Percentiles rank a stretch among this genome's conserved stretches.
Conservation (phyloP, 2,113 vertebrate genomes). For the Psophia crepitans region DNA sequence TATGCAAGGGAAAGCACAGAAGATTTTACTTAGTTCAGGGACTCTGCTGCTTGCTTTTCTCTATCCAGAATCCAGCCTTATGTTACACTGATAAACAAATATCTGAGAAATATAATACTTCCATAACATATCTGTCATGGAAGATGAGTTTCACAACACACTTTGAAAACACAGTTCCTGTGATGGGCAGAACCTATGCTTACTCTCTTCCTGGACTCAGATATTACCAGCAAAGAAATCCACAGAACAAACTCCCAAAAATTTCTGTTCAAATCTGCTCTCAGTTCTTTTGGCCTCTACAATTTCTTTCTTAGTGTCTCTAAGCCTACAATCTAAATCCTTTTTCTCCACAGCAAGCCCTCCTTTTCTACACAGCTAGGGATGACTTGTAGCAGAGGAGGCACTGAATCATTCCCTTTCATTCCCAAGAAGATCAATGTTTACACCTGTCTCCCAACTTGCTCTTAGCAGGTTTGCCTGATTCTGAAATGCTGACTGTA, state of each 20-base stretch:
- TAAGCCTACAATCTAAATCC: background rate
- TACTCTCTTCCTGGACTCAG: background rate
- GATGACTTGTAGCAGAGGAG: background rate
- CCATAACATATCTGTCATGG: background rate
- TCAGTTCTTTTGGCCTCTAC: background rate
- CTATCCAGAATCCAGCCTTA: background rate
- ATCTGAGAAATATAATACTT: background rate
- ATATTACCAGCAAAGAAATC: background rate
- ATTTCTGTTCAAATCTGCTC: background rate
- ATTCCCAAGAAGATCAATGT: background rate
- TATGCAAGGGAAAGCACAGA: background rate
- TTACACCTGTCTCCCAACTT: background rate
- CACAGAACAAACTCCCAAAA: fast-evolving
- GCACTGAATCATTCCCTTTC: background rate
- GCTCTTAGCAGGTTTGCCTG: background rate
- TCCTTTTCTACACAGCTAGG: background rate
- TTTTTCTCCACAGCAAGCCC: background rate
- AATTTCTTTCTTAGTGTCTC: background rate
- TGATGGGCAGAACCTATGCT: background rate
- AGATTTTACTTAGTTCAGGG: background rate
- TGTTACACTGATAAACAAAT: background rate
- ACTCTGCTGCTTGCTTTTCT: background rate
- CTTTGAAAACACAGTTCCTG: background rate
- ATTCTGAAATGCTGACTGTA: background rate
- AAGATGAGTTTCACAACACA: background rate